These are phyloP conservation scores for Caenorhabditis panamensis DNA, from an alignment of 2,888 invertebrate genomes.

Conservation along the genomic window DNA sequence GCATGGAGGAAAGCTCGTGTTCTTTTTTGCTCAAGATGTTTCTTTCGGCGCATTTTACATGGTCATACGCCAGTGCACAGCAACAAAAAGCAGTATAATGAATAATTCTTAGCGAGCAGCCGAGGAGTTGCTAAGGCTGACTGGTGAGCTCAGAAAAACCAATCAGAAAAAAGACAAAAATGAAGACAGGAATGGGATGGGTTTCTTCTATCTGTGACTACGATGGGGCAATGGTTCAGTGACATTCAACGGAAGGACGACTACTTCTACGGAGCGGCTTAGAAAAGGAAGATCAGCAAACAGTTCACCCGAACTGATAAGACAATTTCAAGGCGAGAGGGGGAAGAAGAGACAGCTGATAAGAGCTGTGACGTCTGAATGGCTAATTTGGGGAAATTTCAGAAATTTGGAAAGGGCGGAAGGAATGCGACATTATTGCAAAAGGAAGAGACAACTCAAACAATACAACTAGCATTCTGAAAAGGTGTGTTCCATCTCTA, in stretches of 20 bases:
- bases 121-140: slow-evolving; percentile 26
- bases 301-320: background rate
- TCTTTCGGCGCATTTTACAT: background rate
- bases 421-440: no score
- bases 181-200: background rate
- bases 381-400: background rate
- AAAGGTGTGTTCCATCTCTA: no score
- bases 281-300: background rate
- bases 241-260: no score
- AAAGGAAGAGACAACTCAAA: no score
- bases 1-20: no score
- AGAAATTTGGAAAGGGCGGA: background rate
- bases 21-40: slow-evolving; percentile 22
- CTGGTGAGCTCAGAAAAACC: slow-evolving; percentile 5
- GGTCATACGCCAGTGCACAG: slow-evolving; percentile 20
- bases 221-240: no score
- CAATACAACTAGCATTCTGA: no score
- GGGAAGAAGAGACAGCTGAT: background rate
- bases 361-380: background rate
- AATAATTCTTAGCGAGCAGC: slow-evolving; percentile 20
- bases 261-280: background rate
- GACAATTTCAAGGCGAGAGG: no score
- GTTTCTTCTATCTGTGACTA: no score
- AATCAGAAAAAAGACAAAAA: background rate
- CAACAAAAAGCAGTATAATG: slow-evolving; percentile 7